Conservation (phyloP, 2,797 vertebrate species). For the Hydrolagus colliei region DNA sequence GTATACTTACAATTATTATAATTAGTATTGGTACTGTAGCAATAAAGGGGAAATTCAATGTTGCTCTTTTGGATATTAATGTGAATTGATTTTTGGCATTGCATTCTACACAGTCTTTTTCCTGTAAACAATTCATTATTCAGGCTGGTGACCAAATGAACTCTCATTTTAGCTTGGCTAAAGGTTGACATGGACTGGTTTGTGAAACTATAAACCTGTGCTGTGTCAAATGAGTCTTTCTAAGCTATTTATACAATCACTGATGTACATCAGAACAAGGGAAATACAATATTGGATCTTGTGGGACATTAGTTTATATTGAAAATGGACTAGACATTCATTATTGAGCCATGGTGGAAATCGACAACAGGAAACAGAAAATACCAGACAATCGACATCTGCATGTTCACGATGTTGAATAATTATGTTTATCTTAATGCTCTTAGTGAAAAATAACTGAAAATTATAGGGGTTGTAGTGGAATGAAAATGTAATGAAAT, state of each 20-base stretch:
- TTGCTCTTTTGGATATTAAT: background rate
- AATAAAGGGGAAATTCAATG: background rate
- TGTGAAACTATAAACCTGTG: background rate
- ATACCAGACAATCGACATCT: background rate
- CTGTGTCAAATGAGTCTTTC: slow-evolving; percentile 1
- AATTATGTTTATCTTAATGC: background rate
- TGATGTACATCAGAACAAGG: background rate
- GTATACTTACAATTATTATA: no score
- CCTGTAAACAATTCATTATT: slow-evolving; percentile 9
- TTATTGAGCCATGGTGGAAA: background rate
- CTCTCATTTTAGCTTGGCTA: slow-evolving; percentile 11
- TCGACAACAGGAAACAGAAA: background rate
- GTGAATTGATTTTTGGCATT: background rate
- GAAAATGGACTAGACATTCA: background rate
- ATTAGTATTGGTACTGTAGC: no score
- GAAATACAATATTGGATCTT: background rate
- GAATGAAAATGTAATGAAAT: background rate
- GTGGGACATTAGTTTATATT: background rate
- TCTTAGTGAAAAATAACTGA: background rate
- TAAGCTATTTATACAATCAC: background rate
- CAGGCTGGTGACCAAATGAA: slow-evolving; percentile 2
- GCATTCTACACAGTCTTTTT: background rate
- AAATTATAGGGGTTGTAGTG: background rate
- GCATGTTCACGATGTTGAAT: background rate
- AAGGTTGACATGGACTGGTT: background rate